phyloP scores from a whole-genome alignment of 1,140 invertebrate species.

The Ylistrum balloti region DNA sequence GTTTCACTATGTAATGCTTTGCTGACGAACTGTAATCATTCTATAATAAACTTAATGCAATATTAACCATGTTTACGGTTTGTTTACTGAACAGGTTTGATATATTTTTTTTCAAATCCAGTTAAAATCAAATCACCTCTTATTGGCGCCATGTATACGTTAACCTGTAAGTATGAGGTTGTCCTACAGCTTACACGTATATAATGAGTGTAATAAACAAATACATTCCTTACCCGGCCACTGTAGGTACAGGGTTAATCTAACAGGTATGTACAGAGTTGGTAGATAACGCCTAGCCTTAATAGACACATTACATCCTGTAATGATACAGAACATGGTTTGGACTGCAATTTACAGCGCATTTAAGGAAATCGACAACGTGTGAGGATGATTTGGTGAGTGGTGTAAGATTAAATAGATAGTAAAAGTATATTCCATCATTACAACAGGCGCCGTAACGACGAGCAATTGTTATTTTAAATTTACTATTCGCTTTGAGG shows the following conservation, averaged over 20 bases:
- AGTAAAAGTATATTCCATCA: neutral
- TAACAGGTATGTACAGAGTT: neutral
- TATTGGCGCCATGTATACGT: neutral
- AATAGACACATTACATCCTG: neutral
- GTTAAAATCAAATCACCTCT: neutral
- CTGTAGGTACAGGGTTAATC: neutral
- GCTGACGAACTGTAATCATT: neutral
- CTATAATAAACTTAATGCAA: neutral
- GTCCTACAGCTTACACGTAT: neutral
- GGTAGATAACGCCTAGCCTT: neutral
- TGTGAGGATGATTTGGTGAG: neutral
- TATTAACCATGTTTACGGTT: neutral
- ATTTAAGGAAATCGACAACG: neutral
- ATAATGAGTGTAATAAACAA: neutral
- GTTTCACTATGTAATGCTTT: neutral
- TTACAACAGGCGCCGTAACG: neutral
- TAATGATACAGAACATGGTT: neutral
- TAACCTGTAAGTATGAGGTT: neutral
- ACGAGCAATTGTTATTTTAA: neutral
- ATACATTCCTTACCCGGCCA: neutral
- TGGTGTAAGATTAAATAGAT: conserved; percentile 3
- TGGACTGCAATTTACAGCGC: neutral
- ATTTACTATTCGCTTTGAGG: neutral
- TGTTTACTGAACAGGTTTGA: neutral
- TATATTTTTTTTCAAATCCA: neutral